Evolutionary conservation across 1,140 invertebrate species (phyloP), one percentile per base, ranked within the genome.

Genomic region (Coenobita brevimanus): DNA sequence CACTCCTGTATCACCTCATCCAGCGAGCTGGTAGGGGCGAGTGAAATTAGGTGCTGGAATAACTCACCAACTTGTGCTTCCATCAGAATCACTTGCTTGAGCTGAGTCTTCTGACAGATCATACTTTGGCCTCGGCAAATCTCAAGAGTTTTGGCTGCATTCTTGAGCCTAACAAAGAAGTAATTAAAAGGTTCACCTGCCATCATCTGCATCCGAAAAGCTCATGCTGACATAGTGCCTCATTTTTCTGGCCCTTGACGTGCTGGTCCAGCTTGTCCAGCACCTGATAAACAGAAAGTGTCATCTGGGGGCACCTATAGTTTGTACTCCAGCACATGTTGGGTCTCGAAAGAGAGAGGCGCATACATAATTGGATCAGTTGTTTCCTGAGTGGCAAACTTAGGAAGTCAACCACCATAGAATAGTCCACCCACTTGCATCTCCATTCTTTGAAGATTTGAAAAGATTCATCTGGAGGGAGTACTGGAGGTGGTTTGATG

Each of bases 391-490:
- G 76, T 57, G 46, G 36, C 43, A 79, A 54, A 4, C 27, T 57
- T 54, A 24, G 54, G 2, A 60, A 13, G 36, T 54, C 76, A 21
- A 79, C 76, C 46, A 57, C 60, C 10, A 36, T 79, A 60, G 76
- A 24, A 27, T 54, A 79, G 50, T 57, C 46, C n/a, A 4, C n/a
- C 76, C 76, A 79, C 46, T 54, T 24, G 13, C 46, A 50, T 54
- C 76, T 79, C 76, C 54, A 79, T 79, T 79, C 76, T 36, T 27
- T 79, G 15, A 79, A 79, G 46, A 57, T 57, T 54, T 79, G 46
- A 54, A 24, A 79, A 4, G 76, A 30, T 2, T 27, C 76, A 57
- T 57, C 76, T 30, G 46, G 24, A 1, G 43, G 3, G 10, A 79
- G 46, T 1, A 36, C 21, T 27, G n/a, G 30, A 27, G 76, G 46